Percentiles rank a stretch among this genome's conserved stretches.
Conservation (phyloP, 1,140 invertebrate species). For the Pseudomyrmex concolor region DNA sequence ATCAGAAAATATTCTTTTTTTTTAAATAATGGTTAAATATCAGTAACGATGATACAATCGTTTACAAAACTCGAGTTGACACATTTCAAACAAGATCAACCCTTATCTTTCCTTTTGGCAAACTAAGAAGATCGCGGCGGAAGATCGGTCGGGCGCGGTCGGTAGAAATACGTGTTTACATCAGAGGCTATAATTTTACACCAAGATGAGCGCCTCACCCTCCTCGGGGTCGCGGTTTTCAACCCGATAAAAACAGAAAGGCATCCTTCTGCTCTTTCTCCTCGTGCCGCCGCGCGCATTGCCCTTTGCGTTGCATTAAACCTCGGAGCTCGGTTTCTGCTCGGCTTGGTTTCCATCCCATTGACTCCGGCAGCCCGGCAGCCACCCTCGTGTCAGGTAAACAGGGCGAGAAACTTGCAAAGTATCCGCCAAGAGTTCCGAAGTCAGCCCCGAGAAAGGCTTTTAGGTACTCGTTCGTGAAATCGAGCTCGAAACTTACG, state of each 20-base stretch:
- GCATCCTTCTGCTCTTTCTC: slow-evolving; percentile 33
- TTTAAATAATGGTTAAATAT: neutral
- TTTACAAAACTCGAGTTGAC: neutral
- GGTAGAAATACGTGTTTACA: slow-evolving; percentile 68
- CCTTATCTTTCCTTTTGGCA: neutral
- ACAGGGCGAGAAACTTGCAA: slow-evolving; percentile 81
- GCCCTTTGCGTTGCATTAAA: slow-evolving; percentile 63
- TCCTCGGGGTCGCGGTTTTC: neutral
- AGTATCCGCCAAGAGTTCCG: slow-evolving; percentile 78
- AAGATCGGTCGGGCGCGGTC: neutral
- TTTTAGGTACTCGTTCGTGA: slow-evolving; percentile 73
- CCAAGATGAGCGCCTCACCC: neutral
- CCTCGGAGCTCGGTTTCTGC: slow-evolving; percentile 70
- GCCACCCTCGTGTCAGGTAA: slow-evolving; percentile 76
- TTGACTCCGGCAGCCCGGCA: slow-evolving; percentile 75
- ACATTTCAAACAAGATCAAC: neutral
- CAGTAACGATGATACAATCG: neutral
- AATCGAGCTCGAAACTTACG: slow-evolving; percentile 67
- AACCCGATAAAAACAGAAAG: slow-evolving; percentile 65
- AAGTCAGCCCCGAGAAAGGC: slow-evolving; percentile 61
- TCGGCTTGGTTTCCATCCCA: slow-evolving; percentile 80
- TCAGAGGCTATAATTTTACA: slow-evolving; percentile 62
- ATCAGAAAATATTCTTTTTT: no score
- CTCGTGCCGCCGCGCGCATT: slow-evolving; percentile 31
- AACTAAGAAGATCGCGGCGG: neutral